Base-by-base conservation (phyloP, 1,140 invertebrate genomes). In the Stenopsyche tienmushanensis region DNA sequence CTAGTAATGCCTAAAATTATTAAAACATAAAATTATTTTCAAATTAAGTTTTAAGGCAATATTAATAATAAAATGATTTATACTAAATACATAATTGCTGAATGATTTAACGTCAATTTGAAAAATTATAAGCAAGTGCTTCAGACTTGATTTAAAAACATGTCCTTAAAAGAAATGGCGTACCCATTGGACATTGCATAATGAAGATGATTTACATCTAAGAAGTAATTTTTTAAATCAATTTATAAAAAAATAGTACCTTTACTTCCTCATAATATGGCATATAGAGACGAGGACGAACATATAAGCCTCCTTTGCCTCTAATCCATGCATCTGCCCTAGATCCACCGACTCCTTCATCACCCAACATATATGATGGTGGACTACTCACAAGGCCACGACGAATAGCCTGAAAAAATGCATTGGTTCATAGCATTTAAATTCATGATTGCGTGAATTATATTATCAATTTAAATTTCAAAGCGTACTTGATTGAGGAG, bases 201-300 rank as follows among this genome's bases (percentile, higher is more conserved):
- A 41, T 41, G 8, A 9, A 9, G n/a, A 41, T 9, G n/a, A 41
- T 41, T 17, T 17, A 49, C 15, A 17, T 15, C 5, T 15, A 21
- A 5, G 20, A 7, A 49, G 15, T 8, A 21, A 49, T 13, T 34
- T 34, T 7, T 7, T 34, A 34, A 7, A 34, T 34, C 29, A 34
- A 58, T 39, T 26, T 41, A 8, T 58, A 13, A 58, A 3, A 62
- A 67, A 50, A 44, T 18, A 7, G 69, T 75, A 91, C 89, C 84
- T 96, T 96, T 1, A 93, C 88, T 83, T 97, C 94, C 74, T 97
- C 94, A 71, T 94, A 92, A 77, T 96, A 96, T 13, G 94, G 94
- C 83, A 92, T 89, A 77, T 96, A 98, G 25, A 96, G 84, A 20
- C 95, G 82, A 45, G 94, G 93, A 70, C 91, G 86, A 0, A 93